Conservation (phyloP, 2,888 invertebrate genomes). For the Balanococcus diminutus region DNA sequence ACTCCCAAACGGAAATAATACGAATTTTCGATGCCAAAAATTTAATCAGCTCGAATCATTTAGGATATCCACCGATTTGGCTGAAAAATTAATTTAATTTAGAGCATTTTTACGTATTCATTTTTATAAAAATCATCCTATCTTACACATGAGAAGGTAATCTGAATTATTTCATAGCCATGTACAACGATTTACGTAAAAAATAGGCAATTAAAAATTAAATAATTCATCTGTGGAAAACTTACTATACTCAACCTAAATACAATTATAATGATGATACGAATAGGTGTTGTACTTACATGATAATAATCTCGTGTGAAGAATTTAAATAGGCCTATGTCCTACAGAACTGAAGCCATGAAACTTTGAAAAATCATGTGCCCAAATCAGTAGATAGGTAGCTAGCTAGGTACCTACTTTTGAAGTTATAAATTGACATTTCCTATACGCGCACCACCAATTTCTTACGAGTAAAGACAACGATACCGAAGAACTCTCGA, state of each 20-base stretch:
- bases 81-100: background rate
- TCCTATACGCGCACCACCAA: background rate
- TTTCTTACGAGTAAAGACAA: background rate
- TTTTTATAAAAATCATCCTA: background rate
- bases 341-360: background rate
- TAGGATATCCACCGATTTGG: background rate
- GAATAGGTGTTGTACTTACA: background rate
- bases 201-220: background rate
- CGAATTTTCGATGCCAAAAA: background rate
- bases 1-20: slow-evolving; percentile 1
- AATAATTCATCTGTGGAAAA: background rate
- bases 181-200: background rate
- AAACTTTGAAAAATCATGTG: background rate
- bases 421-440: background rate
- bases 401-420: background rate
- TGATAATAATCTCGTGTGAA: background rate
- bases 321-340: background rate
- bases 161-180: background rate
- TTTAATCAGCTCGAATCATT: background rate
- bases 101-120: background rate
- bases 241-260: background rate
- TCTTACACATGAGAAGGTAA: background rate
- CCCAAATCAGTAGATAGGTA: too few relatives aligned
- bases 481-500: too few relatives aligned
- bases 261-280: background rate